Base-by-base conservation (phyloP, 1,140 invertebrate species). In the Zaprionus africanus region DNA sequence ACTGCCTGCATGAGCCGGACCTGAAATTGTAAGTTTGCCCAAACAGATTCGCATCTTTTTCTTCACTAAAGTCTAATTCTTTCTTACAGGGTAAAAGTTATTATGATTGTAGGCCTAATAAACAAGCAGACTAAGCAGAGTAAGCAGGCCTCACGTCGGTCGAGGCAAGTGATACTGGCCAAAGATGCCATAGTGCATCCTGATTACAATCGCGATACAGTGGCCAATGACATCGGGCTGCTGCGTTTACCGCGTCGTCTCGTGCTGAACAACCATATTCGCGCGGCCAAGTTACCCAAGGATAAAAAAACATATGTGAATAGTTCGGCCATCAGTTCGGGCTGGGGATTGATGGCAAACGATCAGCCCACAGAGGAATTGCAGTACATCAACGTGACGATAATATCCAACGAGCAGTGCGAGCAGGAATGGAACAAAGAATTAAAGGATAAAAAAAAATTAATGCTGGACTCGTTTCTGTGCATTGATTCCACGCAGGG, bases 321-420 rank as follows among this genome's bases (percentile, higher is more conserved):
- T 15, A 57, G 36, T 0, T 13, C 0, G 5, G 83, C 73, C 1
- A 28, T 78, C 9, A 28, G 49, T 3, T 71, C 84, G 0, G 83
- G 83, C 7, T 86, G 84, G 84, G 83, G 83, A 1, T 12, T 74
- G 15, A 88, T 58, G 12, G 49, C 22, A 24, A 49, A 68, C 0
- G 7, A 57, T 0, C 0, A 28, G 17, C 34, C 43, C 1, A 74
- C 63, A 17, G 31, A 60, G 3, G 19, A 22, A 0, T 71, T 86
- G 6, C 77, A 78, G 43, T 83, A 69, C 68, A 4, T 80, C 6
- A 51, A n/a, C 2, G 65, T 64, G 4, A 51, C 28, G 1, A 80
- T 86, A 15, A 65, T 86, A 2, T 62, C 77, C 6, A 86, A 86
- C 24, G 15, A 26, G 22, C 58, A 69, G 24, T 86, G 83, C 53